Evolutionary conservation across 2,888 invertebrate genomes (phyloP), one percentile per base, ranked within the genome.

Genomic region (Pollenia angustigena): DNA sequence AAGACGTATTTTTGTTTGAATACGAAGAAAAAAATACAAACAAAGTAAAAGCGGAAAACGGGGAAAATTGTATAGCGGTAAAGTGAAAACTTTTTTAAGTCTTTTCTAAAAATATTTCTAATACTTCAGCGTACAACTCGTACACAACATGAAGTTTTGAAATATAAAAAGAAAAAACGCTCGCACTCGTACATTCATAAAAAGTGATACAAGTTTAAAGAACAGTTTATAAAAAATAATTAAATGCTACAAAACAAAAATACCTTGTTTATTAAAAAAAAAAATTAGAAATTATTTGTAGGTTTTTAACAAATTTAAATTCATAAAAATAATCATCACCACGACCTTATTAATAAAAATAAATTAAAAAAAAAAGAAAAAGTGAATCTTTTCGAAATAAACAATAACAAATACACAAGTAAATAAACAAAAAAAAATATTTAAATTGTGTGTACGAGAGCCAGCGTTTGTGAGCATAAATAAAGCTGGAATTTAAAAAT

Each of bases 71-170:
- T 80, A 40, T 87, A 87, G 87, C 81, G 81, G 87, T 87, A 84
- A 87, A 87, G 87, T 87, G 87, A 87, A 87, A 87, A 78, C 81
- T 74, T 56, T 64, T 69, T 54, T 60, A 64, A 64, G 66, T 72
- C 64, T 83, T 69, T 75, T 68, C 48, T 79, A 23, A 23, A 32
- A 60, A 62, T 72, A 64, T 56, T 66, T 54, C n/a, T 81, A 10
- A 42, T 10, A 62, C 62, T 42, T 11, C 10, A 4, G 7, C 32
- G 23, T 44, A 56, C 40, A 46, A 14, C 12, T 54, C 46, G 46
- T 16, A 72, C 62, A 12, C 80, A 52, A 44, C 42, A 62, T 71
- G 48, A 44, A 52, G 44, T 16, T 52, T 4, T 52, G 62, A 50
- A 64, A 6, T 14, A 62, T 1, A 11, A 71, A 44, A 64, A 32